Evolutionary conservation across 2,113 vertebrate genomes (phyloP).

Genomic region (Fregetta grallaria): DNA sequence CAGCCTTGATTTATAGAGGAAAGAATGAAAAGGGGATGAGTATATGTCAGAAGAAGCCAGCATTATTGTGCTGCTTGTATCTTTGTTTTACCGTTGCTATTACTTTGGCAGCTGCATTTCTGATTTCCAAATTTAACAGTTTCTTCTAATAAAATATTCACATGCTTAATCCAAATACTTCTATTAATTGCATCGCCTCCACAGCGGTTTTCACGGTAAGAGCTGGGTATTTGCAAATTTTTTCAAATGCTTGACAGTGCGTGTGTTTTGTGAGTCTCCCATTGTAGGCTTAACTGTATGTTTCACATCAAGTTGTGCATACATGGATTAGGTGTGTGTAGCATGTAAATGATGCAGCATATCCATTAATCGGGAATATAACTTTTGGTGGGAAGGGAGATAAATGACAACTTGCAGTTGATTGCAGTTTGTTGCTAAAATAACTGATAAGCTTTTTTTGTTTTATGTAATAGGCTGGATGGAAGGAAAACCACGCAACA

Average conservation of each 20-base stretch:
- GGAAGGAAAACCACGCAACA: slow-evolving; percentile 97
- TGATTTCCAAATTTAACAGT: background rate
- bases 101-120: background rate
- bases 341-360: background rate
- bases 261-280: background rate
- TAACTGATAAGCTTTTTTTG: background rate
- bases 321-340: background rate
- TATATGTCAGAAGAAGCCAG: background rate
- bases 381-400: background rate
- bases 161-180: background rate
- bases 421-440: background rate
- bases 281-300: background rate
- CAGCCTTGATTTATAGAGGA: background rate
- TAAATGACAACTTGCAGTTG: background rate
- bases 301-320: background rate
- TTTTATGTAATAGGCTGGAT: slow-evolving; percentile 83
- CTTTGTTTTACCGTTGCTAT: background rate
- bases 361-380: background rate
- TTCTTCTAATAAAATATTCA: background rate
- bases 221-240: background rate
- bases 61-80: background rate
- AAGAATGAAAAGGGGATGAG: background rate
- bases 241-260: background rate
- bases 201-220: background rate
- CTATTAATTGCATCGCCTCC: background rate